phyloP scores from a whole-genome alignment of 2,888 invertebrate genomes.

The Caenorhabditis panamensis region DNA sequence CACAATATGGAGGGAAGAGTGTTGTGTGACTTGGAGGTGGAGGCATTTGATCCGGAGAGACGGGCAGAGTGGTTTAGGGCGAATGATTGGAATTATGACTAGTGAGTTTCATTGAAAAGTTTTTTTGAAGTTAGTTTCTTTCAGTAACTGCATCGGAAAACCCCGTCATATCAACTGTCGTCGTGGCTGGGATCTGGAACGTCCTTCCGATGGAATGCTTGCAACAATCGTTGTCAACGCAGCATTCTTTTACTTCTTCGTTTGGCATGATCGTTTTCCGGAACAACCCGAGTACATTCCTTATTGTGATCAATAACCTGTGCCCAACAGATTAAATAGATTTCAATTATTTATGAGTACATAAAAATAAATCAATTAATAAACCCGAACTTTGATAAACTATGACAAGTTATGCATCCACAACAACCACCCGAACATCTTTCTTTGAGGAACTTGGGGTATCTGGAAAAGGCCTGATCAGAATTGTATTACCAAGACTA shows the following conservation, averaged over 20 bases:
- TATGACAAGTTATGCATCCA: not conserved
- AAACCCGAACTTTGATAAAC: too few relatives aligned
- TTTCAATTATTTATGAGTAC: too few relatives aligned
- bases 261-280: constrained; percentile 36
- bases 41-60: not conserved
- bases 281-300: constrained; percentile 28
- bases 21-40: not conserved
- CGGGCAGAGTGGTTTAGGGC: not conserved
- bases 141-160: constrained; percentile 27
- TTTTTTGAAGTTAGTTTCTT: not conserved
- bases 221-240: constrained; percentile 12
- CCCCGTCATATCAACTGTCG: constrained; percentile 19
- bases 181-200: constrained; percentile 15
- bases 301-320: not conserved
- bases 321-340: too few relatives aligned
- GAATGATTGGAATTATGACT: constrained; percentile 29
- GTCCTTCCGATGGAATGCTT: not conserved
- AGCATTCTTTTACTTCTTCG: constrained; percentile 28
- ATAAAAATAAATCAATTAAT: too few relatives aligned
- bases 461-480: too few relatives aligned
- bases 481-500: too few relatives aligned
- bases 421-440: not conserved
- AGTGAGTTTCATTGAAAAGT: constrained; percentile 27
- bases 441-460: constrained; percentile 13
- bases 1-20: not conserved